Base-by-base conservation (phyloP, 2,888 invertebrate genomes). In the Meloe dianella region DNA sequence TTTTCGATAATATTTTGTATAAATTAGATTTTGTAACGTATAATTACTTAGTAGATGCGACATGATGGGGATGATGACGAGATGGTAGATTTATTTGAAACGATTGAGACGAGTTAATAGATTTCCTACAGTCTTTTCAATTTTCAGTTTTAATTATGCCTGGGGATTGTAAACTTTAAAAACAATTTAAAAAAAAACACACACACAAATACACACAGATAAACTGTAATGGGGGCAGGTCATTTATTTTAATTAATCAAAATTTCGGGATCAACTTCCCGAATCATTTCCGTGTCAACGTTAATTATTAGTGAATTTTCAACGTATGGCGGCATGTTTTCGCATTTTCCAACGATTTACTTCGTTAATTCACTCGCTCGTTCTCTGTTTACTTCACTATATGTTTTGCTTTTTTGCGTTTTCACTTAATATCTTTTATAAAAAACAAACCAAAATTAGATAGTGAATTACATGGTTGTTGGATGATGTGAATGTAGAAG, bases 1-100 rank as follows among this genome's bases (percentile, higher is more conserved):
- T 73, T 73, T 65, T 65, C 70, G 69, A 73, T 70, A 63, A 73
- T 73, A 73, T 73, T 73, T 73, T 71, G 64, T 73, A 68, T 71
- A 73, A 71, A 73, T 73, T 73, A 71, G 67, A 73, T 73, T 73
- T 61, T 62, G 66, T 56, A 67, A 65, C 41, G 51, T 51, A 66
- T 71, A 73, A 73, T 73, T 71, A 68, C 51, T 10, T 10, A 7
- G 47, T 7, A 47, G 20, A 41, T 41, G 41, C 41, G 63, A 57
- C 61, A 64, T 56, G 62, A 24, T 51, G 51, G 12, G 22, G 51
- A 22, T 51, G 24, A 51, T 22, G 51, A 22, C 5, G 22, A 51
- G 4, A 17, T 17, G 24, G 20, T 17, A 24, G 51, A 24, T 51
- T 51, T 51, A 51, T 51, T 51, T 24, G 51, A 10, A 51, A 22